Percentiles rank a stretch among this genome's conserved stretches.
Conservation (phyloP, 2,888 invertebrate species). For the Thelaira solivaga region DNA sequence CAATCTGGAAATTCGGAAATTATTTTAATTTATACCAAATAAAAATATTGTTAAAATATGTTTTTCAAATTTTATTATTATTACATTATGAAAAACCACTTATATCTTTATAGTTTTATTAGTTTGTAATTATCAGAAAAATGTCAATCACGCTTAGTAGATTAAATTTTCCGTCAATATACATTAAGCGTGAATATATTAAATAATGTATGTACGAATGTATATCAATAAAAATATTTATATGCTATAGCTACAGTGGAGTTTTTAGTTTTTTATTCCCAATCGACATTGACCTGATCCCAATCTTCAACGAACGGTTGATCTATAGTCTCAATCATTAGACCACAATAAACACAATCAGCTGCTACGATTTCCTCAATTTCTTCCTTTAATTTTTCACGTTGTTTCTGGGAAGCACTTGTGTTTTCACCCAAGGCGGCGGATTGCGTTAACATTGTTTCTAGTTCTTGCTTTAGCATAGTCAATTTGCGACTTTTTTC, state of each 20-base stretch:
- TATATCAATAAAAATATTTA: slow-evolving; percentile 34
- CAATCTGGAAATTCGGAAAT: too few relatives aligned
- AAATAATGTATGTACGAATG: not conserved
- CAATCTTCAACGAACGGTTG: slow-evolving; percentile 90
- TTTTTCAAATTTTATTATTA: too few relatives aligned
- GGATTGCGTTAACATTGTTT: slow-evolving; percentile 69
- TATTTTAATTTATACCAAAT: too few relatives aligned
- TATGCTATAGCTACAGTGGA: slow-evolving; percentile 33
- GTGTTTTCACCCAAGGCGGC: slow-evolving; percentile 65
- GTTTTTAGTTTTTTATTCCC: slow-evolving; percentile 81
- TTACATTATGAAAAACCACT: too few relatives aligned
- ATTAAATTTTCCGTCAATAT: too few relatives aligned
- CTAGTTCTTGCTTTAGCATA: slow-evolving; percentile 73
- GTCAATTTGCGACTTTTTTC: slow-evolving; percentile 71
- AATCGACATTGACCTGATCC: slow-evolving; percentile 89
- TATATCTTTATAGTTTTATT: too few relatives aligned
- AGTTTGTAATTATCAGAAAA: too few relatives aligned
- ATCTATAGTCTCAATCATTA: slow-evolving; percentile 94
- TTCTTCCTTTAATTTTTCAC: slow-evolving; percentile 86
- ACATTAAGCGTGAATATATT: too few relatives aligned
- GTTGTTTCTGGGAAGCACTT: slow-evolving; percentile 65
- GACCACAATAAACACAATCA: slow-evolving; percentile 96
- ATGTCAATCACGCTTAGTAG: too few relatives aligned
- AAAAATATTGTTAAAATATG: too few relatives aligned
- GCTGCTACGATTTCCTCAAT: slow-evolving; percentile 93